Conservation (phyloP, 1,140 invertebrate genomes). For the Rhizoglyphus robini region DNA sequence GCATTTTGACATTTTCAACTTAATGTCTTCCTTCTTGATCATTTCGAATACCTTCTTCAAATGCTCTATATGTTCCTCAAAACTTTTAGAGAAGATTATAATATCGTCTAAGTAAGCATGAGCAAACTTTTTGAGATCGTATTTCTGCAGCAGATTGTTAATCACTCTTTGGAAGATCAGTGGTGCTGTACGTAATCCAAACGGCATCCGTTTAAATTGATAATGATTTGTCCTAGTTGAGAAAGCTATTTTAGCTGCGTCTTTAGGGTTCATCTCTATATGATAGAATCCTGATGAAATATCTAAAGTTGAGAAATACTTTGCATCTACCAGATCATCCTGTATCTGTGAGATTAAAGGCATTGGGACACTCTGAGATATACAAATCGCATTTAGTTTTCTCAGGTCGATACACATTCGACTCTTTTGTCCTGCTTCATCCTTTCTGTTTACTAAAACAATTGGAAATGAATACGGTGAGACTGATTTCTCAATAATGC, state of each 20-base stretch:
- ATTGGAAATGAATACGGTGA: background rate
- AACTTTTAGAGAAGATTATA: conserved; percentile 22
- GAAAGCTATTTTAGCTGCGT: conserved; percentile 33
- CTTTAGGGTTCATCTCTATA: background rate
- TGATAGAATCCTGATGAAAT: conserved; percentile 27
- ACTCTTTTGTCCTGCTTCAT: background rate
- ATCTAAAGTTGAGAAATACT: conserved; percentile 37
- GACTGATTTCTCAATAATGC: background rate
- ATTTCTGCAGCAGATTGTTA: conserved; percentile 26
- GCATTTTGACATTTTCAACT: conserved; percentile 22
- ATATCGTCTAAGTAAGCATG: conserved; percentile 23
- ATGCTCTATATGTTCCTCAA: conserved; percentile 22
- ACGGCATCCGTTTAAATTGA: conserved; percentile 29
- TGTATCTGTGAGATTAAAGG: conserved; percentile 33
- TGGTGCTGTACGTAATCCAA: conserved; percentile 15
- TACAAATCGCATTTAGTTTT: conserved; percentile 33
- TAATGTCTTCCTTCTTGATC: conserved; percentile 11
- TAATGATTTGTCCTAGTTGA: conserved; percentile 30
- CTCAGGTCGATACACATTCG: conserved; percentile 24
- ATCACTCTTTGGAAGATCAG: background rate
- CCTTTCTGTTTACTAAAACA: conserved; percentile 16
- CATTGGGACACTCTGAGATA: conserved; percentile 32
- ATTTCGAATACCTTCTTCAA: background rate
- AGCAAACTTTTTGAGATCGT: background rate
- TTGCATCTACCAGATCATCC: conserved; percentile 24